phyloP scores from a whole-genome alignment of 2,113 vertebrate genomes.

The Malaclemys terrapin region DNA sequence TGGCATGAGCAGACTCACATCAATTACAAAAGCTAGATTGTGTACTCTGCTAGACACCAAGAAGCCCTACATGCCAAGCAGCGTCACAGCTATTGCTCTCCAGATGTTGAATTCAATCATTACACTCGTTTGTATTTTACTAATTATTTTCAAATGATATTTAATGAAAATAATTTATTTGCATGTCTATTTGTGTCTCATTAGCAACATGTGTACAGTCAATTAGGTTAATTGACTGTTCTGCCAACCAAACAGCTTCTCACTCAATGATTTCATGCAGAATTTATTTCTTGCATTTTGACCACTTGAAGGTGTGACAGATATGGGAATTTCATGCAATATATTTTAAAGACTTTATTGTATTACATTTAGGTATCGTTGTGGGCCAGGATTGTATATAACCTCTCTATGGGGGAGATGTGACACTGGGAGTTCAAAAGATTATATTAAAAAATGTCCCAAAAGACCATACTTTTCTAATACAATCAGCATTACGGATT shows the following conservation, averaged over 20 bases:
- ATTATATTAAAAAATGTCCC: neutral
- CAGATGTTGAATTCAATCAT: conserved; percentile 35
- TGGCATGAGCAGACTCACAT: neutral
- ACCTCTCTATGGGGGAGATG: neutral
- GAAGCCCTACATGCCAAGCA: neutral
- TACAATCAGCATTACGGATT: neutral
- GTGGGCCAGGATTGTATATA: neutral
- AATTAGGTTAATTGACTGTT: conserved; percentile 49
- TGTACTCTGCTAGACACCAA: neutral
- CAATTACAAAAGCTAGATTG: neutral
- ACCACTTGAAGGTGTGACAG: neutral
- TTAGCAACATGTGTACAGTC: conserved; percentile 58
- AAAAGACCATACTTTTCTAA: neutral
- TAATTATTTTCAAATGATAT: conserved; percentile 66
- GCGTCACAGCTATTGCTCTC: neutral
- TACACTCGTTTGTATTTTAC: conserved; percentile 39
- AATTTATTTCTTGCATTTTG: neutral
- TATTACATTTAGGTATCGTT: neutral
- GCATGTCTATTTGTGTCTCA: conserved; percentile 61
- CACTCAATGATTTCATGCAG: neutral
- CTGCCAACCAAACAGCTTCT: conserved; percentile 24
- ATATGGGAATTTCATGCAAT: neutral
- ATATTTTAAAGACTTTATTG: neutral
- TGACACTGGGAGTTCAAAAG: neutral
- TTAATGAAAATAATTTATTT: conserved; percentile 58